These are phyloP conservation scores for Maccullochella peelii DNA, from an alignment of 2,113 vertebrate species.

Conservation along the genomic window DNA sequence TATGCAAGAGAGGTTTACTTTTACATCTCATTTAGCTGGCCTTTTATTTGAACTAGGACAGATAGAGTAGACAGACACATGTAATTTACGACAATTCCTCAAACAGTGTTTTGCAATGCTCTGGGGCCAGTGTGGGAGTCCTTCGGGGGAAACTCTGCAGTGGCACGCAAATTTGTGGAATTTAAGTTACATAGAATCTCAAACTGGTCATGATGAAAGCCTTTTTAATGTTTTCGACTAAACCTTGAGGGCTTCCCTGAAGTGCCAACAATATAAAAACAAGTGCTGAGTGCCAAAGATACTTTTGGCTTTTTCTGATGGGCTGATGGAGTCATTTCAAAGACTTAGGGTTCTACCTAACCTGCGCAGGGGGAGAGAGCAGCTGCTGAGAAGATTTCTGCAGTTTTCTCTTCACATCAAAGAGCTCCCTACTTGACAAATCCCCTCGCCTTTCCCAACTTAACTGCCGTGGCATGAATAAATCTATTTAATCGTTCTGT, in stretches of 20 bases:
- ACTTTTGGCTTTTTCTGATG: constrained; percentile 70
- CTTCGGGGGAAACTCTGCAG: constrained; percentile 42
- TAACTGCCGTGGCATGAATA: constrained; percentile 68
- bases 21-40: constrained; percentile 5
- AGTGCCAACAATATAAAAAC: constrained; percentile 73
- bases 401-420: constrained; percentile 69
- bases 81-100: constrained; percentile 44
- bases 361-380: constrained; percentile 63
- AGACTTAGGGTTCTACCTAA: constrained; percentile 68
- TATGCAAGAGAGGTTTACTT: neutral
- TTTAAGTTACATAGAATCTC: constrained; percentile 62
- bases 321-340: constrained; percentile 76
- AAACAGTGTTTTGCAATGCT: constrained; percentile 6
- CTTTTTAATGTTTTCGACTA: constrained; percentile 67
- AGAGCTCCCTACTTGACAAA: constrained; percentile 71
- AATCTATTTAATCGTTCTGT: constrained; percentile 77
- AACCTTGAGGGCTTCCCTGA: constrained; percentile 57
- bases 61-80: constrained; percentile 14
- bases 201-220: constrained; percentile 63
- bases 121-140: constrained; percentile 30
- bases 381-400: constrained; percentile 77
- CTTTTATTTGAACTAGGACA: neutral
- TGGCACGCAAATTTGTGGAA: constrained; percentile 61
- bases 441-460: constrained; percentile 59
- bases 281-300: constrained; percentile 68